phyloP scores from a whole-genome alignment of 2,888 invertebrate species.

The Clusia tigrina region DNA sequence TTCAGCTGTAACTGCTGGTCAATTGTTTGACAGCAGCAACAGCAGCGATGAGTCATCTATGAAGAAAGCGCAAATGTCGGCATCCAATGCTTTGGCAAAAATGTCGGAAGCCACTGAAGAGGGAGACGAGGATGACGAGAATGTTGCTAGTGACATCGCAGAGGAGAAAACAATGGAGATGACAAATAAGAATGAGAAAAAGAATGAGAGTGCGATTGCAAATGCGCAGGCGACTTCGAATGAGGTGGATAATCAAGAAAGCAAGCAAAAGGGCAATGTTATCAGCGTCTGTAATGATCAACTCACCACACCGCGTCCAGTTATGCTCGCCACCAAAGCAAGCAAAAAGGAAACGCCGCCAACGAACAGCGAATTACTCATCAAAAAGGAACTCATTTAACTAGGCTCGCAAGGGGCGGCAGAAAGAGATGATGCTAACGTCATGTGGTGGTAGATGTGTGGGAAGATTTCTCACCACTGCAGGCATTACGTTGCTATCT shows the following conservation, averaged over 20 bases:
- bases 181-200: slow-evolving; percentile 16
- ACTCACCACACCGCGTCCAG: slow-evolving; percentile 33
- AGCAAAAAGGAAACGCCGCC: slow-evolving; percentile 58
- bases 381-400: slow-evolving; percentile 57
- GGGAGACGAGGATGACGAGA: slow-evolving; percentile 24
- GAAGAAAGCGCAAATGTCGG: slow-evolving; percentile 58
- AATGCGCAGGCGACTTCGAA: slow-evolving; percentile 25
- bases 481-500: not conserved
- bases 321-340: slow-evolving; percentile 53
- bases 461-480: not conserved
- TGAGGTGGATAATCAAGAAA: too few species aligned
- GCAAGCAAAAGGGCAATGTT: slow-evolving; percentile 34
- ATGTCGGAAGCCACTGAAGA: slow-evolving; percentile 38
- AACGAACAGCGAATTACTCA: slow-evolving; percentile 60
- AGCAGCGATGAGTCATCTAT: slow-evolving; percentile 56
- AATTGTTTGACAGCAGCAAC: slow-evolving; percentile 60
- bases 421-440: slow-evolving; percentile 4
- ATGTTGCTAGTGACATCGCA: slow-evolving; percentile 20
- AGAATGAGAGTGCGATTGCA: slow-evolving; percentile 23
- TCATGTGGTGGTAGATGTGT: not conserved
- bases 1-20: slow-evolving; percentile 57
- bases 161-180: too few species aligned
- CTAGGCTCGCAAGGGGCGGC: slow-evolving; percentile 1
- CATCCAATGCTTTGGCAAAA: slow-evolving; percentile 53
- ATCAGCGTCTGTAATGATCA: slow-evolving; percentile 26